phyloP scores from a whole-genome alignment of 2,797 vertebrate species.

The Cygnus olor region DNA sequence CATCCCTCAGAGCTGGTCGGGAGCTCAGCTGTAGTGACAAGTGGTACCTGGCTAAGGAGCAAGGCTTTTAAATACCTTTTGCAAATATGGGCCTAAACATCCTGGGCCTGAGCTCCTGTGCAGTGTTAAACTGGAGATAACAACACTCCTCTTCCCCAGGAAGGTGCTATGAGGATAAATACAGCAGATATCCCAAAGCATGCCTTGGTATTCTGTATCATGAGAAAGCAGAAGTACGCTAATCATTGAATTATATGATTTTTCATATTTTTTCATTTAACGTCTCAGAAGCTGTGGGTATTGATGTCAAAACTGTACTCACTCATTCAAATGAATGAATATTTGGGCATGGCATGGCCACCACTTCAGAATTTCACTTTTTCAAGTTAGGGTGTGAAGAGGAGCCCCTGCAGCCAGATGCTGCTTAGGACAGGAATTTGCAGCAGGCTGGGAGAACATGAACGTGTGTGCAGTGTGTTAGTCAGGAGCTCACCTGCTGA shows the following conservation, averaged over 20 bases:
- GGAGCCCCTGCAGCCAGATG: background rate
- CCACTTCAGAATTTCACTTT: background rate
- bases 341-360: background rate
- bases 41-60: background rate
- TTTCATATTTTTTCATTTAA: background rate
- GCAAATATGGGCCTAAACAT: background rate
- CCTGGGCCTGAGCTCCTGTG: background rate
- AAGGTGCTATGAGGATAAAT: background rate
- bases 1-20: background rate
- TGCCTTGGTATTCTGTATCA: background rate
- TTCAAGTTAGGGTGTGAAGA: background rate
- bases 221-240: background rate
- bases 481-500: background rate
- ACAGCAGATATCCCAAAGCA: rapidly evolving
- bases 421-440: background rate
- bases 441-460: background rate
- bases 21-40: background rate
- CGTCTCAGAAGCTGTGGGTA: background rate
- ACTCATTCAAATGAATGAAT: background rate
- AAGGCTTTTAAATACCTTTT: background rate
- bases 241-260: background rate
- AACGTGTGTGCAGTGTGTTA: background rate
- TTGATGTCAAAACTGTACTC: background rate
- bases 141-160: background rate
- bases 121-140: background rate